phyloP scores from a whole-genome alignment of 2,888 invertebrate species.

The Macaria liturata region DNA sequence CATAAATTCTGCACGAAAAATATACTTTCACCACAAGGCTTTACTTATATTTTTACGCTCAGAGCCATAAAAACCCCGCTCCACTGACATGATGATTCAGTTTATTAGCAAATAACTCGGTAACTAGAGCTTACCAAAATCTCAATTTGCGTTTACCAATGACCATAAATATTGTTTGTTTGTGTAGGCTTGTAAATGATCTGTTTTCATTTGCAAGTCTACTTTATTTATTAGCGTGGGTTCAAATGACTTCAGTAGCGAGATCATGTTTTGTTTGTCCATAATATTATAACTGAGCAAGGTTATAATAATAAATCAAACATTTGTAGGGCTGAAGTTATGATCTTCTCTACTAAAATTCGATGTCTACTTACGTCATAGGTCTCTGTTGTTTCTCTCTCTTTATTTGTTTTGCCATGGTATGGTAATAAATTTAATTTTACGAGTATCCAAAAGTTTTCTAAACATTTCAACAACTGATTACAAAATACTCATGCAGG shows the following conservation, averaged over 20 bases:
- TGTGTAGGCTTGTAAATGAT: constrained; percentile 24
- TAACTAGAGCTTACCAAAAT: constrained; percentile 24
- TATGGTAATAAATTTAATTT: too few relatives aligned
- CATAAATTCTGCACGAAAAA: too few relatives aligned
- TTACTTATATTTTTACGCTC: too few relatives aligned
- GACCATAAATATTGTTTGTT: constrained; percentile 26
- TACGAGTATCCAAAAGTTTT: too few relatives aligned
- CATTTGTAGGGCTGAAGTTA: constrained; percentile 1
- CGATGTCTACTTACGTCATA: not conserved
- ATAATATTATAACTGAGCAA: constrained; percentile 14
- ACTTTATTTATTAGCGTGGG: constrained; percentile 21
- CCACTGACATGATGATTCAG: constrained; percentile 8
- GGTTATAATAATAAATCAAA: constrained; percentile 6
- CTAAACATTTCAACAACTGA: too few relatives aligned
- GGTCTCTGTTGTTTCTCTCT: too few relatives aligned
- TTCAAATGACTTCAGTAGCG: constrained; percentile 12
- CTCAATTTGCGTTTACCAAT: constrained; percentile 18
- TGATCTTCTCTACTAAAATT: not conserved
- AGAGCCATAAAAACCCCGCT: too few relatives aligned
- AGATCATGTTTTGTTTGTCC: constrained; percentile 14
- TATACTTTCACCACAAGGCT: too few relatives aligned
- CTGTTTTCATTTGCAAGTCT: constrained; percentile 20
- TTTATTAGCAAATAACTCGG: constrained; percentile 19
- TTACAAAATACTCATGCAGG: too few relatives aligned
- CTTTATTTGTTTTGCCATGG: too few relatives aligned